Base-by-base conservation (phyloP, 2,113 vertebrate species). In the Arenaria interpres region DNA sequence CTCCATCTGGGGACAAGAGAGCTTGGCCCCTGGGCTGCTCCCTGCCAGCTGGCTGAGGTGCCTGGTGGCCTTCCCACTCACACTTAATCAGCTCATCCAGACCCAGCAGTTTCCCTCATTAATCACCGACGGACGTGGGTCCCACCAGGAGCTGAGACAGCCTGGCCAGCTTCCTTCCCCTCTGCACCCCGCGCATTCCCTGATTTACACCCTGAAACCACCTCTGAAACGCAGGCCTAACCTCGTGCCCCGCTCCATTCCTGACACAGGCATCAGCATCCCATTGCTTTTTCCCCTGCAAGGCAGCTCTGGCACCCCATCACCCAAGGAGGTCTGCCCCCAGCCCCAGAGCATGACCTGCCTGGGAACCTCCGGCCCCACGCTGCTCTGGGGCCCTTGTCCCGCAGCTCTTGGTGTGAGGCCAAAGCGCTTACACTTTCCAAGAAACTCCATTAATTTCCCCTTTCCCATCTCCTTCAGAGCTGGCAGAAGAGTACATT, bases 221-320 rank as follows among this genome's bases (percentile, higher is more conserved):
- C 45, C 50, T n/a, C 80, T 6, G 14, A 74, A 78, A 50, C 3
- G 10, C 21, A 37, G 63, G 54, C 11, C 1, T 86, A 69, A 80
- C 50, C 67, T n/a, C 6, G 0, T 30, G 73, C n/a, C 53, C 68
- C 15, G 6, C 20, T 71, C 64, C 13, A 4, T 45, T 87, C 69
- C 77, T 5, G 2, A 16, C 2, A 25, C 32, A 50, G 60, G 74
- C 0, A 0, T 78, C 80, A 94, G n/a, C 2, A 1, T 74, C 68
- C 37, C 46, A 4, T 20, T 71, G 68, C 7, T 67, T 62, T 56
- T 71, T 45, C 5, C 46, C 60, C 32, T 5, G 6, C 37, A 82
- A 92, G 54, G 46, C 78, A 81, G 25, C 20, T 62, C 68, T 86
- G 63, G 16, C 11, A 0, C 2, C 20, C 25, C 2, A 0, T 33